These are phyloP conservation scores for Tylochromis polylepis DNA, from an alignment of 2,113 vertebrate species.

Conservation along the genomic window DNA sequence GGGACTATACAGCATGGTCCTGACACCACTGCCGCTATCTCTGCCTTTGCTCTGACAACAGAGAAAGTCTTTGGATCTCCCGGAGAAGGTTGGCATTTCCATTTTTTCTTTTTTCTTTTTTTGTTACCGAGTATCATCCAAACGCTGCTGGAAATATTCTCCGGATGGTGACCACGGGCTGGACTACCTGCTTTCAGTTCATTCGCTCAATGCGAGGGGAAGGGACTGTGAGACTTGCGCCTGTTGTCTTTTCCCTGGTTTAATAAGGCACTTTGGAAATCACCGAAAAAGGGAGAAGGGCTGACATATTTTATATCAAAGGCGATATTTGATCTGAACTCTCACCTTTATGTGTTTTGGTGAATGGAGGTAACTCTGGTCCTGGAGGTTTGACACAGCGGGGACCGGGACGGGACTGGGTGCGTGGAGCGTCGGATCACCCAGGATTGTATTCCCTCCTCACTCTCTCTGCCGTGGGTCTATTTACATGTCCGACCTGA, in stretches of 20 bases:
- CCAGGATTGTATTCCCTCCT: slow-evolving; percentile 52
- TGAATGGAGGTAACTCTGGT: slow-evolving; percentile 65
- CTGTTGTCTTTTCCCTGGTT: slow-evolving; percentile 5
- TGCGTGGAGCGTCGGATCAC: slow-evolving; percentile 49
- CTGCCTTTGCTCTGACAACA: slow-evolving; percentile 19
- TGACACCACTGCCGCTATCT: slow-evolving; percentile 22
- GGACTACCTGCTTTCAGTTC: slow-evolving; percentile 51
- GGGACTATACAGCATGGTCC: slow-evolving; percentile 48
- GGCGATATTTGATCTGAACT: background rate
- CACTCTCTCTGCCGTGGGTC: slow-evolving; percentile 48
- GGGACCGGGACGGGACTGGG: slow-evolving; percentile 55
- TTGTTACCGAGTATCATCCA: background rate
- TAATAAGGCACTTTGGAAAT: slow-evolving; percentile 26
- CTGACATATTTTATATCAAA: background rate
- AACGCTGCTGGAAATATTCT: slow-evolving; percentile 33
- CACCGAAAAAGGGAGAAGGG: background rate
- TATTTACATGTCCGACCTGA: slow-evolving; percentile 71
- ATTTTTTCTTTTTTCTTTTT: background rate
- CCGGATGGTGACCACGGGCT: slow-evolving; percentile 42
- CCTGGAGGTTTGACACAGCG: slow-evolving; percentile 51
- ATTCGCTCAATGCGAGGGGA: slow-evolving; percentile 13
- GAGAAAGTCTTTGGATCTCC: slow-evolving; percentile 39
- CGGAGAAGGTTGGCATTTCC: background rate
- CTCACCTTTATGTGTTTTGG: slow-evolving; percentile 13
- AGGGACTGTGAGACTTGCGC: slow-evolving; percentile 31